Evolutionary conservation across 2,888 invertebrate species (phyloP).

Genomic region (Ophion obscuratus): DNA sequence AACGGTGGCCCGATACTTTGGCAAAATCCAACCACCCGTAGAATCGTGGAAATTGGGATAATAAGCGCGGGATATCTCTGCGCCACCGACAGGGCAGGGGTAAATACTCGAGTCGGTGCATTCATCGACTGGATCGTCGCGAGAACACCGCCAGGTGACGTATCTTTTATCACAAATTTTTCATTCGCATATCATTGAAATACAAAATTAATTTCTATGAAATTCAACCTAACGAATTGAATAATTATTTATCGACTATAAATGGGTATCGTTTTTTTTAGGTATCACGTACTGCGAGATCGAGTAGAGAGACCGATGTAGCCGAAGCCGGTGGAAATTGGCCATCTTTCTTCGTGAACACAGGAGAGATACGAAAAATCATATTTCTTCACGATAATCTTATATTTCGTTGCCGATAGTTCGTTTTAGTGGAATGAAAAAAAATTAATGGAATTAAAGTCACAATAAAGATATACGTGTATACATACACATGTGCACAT

Average conservation of each 20-base stretch:
- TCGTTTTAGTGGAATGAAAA: neutral
- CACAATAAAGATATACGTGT: no score
- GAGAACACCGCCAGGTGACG: slow-evolving; percentile 70
- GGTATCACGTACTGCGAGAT: slow-evolving; percentile 69
- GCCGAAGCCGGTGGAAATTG: neutral
- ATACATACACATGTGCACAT: neutral
- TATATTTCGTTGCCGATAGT: neutral
- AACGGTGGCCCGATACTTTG: slow-evolving; percentile 87
- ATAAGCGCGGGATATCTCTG: slow-evolving; percentile 86
- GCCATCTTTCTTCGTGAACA: neutral
- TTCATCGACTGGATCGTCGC: slow-evolving; percentile 86
- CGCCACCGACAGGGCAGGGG: slow-evolving; percentile 84
- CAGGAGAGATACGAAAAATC: neutral
- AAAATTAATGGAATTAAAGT: neutral
- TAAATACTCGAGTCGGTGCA: slow-evolving; percentile 86
- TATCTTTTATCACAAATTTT: neutral
- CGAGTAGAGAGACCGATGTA: slow-evolving; percentile 62
- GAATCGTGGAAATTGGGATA: slow-evolving; percentile 83
- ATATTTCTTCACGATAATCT: neutral
- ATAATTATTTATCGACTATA: neutral
- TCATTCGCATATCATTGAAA: neutral
- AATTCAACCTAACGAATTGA: neutral
- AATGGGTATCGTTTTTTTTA: slow-evolving; percentile 57
- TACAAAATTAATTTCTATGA: neutral
- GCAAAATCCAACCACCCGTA: slow-evolving; percentile 82